Evolutionary conservation across 92 coral and sea anemone genomes (phyloP).

Genomic region (Nematostella vectensis): DNA sequence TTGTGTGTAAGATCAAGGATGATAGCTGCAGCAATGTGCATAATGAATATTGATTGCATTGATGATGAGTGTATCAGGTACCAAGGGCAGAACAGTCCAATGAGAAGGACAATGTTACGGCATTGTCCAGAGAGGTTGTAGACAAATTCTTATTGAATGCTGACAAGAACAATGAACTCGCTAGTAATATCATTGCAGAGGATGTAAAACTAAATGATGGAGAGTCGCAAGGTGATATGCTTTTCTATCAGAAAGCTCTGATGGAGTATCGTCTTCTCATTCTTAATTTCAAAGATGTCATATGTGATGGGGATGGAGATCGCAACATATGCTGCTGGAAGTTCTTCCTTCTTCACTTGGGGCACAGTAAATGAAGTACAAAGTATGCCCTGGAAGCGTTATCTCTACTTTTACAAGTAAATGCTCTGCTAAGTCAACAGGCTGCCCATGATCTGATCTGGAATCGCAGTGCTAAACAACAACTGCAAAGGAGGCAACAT

Average conservation of each 20-base stretch:
- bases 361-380: slow-evolving; percentile 4
- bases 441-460: slow-evolving; percentile 35
- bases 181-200: slow-evolving; percentile 1
- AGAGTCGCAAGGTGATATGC: slow-evolving; percentile 16
- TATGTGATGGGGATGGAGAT: slow-evolving; percentile 29
- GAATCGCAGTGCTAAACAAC: slow-evolving; percentile 27
- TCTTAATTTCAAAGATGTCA: slow-evolving; percentile 22
- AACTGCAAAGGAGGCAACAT: slow-evolving; percentile 11
- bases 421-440: slow-evolving; percentile 30
- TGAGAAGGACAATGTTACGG: too few species aligned
- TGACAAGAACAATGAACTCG: slow-evolving; percentile 19
- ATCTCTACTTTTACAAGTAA: slow-evolving; percentile 34
- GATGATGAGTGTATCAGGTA: slow-evolving; percentile 18
- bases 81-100: slow-evolving; percentile 16
- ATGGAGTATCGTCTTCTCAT: slow-evolving; percentile 37
- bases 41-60: slow-evolving; percentile 15
- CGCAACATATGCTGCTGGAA: slow-evolving; percentile 28
- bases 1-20: slow-evolving; percentile 31
- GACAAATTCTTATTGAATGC: slow-evolving; percentile 24
- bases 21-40: slow-evolving; percentile 33
- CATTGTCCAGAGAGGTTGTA: too few species aligned
- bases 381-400: slow-evolving; percentile 41
- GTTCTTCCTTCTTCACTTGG: slow-evolving; percentile 27
- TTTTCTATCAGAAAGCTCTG: slow-evolving; percentile 28
- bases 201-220: background rate